phyloP scores from a whole-genome alignment of 2,797 vertebrate species.

The Mallotus villosus region DNA sequence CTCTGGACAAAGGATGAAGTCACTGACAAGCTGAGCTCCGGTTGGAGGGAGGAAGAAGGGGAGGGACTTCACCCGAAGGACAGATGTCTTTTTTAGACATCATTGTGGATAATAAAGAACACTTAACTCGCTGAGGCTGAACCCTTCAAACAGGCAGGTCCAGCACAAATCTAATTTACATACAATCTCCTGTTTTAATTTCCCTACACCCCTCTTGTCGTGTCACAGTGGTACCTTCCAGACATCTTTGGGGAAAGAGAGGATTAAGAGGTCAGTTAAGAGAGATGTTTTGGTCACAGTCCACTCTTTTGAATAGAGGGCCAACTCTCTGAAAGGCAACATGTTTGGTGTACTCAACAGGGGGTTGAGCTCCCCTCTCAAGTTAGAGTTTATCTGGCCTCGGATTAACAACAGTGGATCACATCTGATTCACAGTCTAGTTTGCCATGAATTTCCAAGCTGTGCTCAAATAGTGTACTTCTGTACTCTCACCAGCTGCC shows the following conservation, averaged over 20 bases:
- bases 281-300: slow-evolving; percentile 27
- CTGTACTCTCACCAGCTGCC: neutral
- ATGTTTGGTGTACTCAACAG: neutral
- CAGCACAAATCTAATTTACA: neutral
- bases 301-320: neutral
- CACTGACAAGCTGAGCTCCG: slow-evolving; percentile 31
- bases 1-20: slow-evolving; percentile 60
- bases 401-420: neutral
- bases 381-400: neutral
- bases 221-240: slow-evolving; percentile 22
- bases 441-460: neutral
- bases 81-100: slow-evolving; percentile 4
- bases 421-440: neutral
- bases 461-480: neutral
- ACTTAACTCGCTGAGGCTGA: neutral
- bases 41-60: slow-evolving; percentile 9
- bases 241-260: slow-evolving; percentile 17
- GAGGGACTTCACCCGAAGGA: neutral
- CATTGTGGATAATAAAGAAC: neutral
- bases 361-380: neutral
- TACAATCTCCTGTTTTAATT: neutral
- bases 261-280: slow-evolving; percentile 26
- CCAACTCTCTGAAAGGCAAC: neutral
- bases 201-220: neutral
- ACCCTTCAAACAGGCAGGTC: neutral